These are phyloP conservation scores for Potamilus streckersoni DNA, from an alignment of 1,140 invertebrate genomes.

Conservation along the genomic window DNA sequence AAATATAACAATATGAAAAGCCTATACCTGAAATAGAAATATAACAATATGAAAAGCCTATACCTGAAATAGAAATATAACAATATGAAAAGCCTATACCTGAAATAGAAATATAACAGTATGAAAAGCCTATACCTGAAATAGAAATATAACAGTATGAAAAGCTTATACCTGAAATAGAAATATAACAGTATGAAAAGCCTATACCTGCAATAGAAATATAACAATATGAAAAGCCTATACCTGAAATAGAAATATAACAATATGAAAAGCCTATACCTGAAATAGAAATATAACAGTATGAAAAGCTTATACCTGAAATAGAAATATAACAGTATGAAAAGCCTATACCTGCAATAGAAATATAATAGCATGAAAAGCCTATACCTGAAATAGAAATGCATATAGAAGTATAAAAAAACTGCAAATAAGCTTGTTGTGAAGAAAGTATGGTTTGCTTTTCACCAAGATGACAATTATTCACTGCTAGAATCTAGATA, in stretches of 20 bases:
- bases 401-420: background rate
- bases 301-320: conserved; percentile 76
- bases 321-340: conserved; percentile 9
- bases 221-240: conserved; percentile 9
- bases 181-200: conserved; percentile 77
- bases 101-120: conserved; percentile 32
- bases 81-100: conserved; percentile 79
- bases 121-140: conserved; percentile 67
- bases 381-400: conserved; percentile 67
- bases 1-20: background rate
- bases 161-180: conserved; percentile 70
- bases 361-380: background rate
- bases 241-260: conserved; percentile 67
- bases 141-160: conserved; percentile 5
- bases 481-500: too few species aligned
- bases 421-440: background rate
- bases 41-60: conserved; percentile 5
- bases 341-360: conserved; percentile 67
- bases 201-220: conserved; percentile 71
- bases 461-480: too few species aligned
- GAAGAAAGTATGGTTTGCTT: too few species aligned
- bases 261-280: conserved; percentile 65
- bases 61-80: too few species aligned
- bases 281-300: too few species aligned
- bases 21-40: conserved; percentile 67